Evolutionary conservation across 2,113 vertebrate genomes (phyloP).

Genomic region (Onychorhynchus coronatus): DNA sequence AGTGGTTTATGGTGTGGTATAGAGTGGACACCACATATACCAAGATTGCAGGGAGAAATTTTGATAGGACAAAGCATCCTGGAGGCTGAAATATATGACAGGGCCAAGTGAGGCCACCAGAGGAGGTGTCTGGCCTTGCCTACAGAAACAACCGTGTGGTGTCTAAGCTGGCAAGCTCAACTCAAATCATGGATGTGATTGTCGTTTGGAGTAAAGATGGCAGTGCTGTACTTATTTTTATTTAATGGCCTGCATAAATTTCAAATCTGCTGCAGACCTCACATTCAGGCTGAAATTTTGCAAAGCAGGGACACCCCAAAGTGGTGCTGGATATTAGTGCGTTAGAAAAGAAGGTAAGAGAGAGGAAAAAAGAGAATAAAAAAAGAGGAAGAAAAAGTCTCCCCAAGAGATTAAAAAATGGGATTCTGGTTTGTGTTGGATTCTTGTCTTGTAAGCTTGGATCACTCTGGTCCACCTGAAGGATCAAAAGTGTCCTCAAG

Average conservation of each 20-base stretch:
- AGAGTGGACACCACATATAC: rapidly evolving
- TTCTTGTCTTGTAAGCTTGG: not conserved
- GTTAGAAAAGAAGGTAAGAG: not conserved
- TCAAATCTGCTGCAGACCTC: not conserved
- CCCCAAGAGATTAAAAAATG: not conserved
- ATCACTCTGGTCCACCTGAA: conserved; percentile 13
- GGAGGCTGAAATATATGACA: not conserved
- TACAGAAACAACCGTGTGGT: not conserved
- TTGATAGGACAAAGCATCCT: not conserved
- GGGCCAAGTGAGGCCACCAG: too few species aligned
- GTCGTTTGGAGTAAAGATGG: not conserved
- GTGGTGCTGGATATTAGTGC: not conserved
- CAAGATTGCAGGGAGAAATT: not conserved
- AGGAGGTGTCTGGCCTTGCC: not conserved
- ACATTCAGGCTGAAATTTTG: not conserved
- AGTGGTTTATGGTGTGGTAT: rapidly evolving
- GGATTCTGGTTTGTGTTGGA: conserved; percentile 1
- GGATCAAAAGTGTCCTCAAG: conserved; percentile 41
- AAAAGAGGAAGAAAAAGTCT: not conserved
- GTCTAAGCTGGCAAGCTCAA: not conserved
- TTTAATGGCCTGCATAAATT: not conserved
- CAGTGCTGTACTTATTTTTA: not conserved
- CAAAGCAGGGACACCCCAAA: not conserved
- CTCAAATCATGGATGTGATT: not conserved
- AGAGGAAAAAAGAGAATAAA: too few species aligned